These are phyloP conservation scores for Piezodorus guildinii DNA, from an alignment of 1,140 invertebrate species.

Conservation along the genomic window DNA sequence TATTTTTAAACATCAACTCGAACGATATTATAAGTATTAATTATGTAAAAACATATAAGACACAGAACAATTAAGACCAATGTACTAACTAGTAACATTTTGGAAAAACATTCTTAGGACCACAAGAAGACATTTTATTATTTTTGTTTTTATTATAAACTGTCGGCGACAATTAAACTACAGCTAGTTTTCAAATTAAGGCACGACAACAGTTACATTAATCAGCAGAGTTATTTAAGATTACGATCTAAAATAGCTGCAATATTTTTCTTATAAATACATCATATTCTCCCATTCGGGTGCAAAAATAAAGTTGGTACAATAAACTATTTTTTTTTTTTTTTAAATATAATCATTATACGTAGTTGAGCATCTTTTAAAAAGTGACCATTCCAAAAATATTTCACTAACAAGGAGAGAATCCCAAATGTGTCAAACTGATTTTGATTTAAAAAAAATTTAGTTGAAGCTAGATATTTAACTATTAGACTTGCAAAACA, in stretches of 20 bases:
- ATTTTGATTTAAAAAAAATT: no score
- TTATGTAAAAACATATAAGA: no score
- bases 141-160: neutral
- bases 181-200: conserved; percentile 6
- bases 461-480: no score
- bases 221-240: neutral
- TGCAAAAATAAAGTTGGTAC: conserved; percentile 13
- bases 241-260: conserved; percentile 6
- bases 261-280: conserved; percentile 9
- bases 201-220: neutral
- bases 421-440: no score
- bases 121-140: neutral
- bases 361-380: conserved; percentile 10
- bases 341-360: neutral
- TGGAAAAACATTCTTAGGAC: neutral
- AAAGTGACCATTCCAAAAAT: conserved; percentile 11
- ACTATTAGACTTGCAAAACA: no score
- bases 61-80: no score
- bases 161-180: conserved; percentile 8
- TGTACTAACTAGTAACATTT: no score
- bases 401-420: no score
- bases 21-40: no score
- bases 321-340: neutral
- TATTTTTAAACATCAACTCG: no score
- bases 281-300: neutral